A percentile compares a stretch with the other conserved stretches of the same genome.
phyloP scores from a whole-genome alignment of 2,888 invertebrate genomes.

The Rhyacophila evoluta region DNA sequence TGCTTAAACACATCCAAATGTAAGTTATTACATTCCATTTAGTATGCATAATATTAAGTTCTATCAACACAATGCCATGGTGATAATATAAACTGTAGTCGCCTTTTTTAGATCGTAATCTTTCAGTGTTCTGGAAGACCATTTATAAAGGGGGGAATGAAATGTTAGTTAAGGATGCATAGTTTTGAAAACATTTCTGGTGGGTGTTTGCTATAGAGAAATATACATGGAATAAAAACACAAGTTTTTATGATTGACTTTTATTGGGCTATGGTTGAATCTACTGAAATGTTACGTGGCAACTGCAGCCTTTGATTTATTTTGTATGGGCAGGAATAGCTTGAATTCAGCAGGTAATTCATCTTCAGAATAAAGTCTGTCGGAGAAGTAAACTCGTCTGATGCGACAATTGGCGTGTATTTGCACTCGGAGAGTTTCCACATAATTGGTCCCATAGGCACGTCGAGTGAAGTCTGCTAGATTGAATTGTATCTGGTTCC shows the following conservation, averaged over 20 bases:
- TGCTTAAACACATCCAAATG: no score
- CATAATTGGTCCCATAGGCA: slow-evolving; percentile 96
- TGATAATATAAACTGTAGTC: no score
- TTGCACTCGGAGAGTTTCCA: slow-evolving; percentile 91
- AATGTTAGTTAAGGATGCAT: no score
- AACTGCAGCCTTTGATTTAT: slow-evolving; percentile 73
- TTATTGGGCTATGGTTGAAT: not conserved
- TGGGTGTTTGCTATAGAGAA: no score
- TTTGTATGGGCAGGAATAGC: slow-evolving; percentile 92
- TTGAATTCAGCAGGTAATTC: slow-evolving; percentile 96
- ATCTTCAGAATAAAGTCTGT: slow-evolving; percentile 93
- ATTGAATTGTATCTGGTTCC: slow-evolving; percentile 97
- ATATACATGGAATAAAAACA: no score
- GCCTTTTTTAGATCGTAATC: no score
- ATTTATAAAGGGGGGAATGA: no score
- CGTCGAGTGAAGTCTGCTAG: slow-evolving; percentile 92
- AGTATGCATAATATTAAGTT: no score
- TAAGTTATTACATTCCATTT: no score
- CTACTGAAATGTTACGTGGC: slow-evolving; percentile 61
- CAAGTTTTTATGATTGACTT: not conserved
- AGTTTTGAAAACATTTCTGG: no score
- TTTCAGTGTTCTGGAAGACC: no score
- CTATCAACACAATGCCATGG: no score
- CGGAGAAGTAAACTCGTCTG: slow-evolving; percentile 90
- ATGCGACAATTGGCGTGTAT: slow-evolving; percentile 97